phyloP scores from a whole-genome alignment of 2,113 vertebrate genomes.

The Chaetura pelagica region DNA sequence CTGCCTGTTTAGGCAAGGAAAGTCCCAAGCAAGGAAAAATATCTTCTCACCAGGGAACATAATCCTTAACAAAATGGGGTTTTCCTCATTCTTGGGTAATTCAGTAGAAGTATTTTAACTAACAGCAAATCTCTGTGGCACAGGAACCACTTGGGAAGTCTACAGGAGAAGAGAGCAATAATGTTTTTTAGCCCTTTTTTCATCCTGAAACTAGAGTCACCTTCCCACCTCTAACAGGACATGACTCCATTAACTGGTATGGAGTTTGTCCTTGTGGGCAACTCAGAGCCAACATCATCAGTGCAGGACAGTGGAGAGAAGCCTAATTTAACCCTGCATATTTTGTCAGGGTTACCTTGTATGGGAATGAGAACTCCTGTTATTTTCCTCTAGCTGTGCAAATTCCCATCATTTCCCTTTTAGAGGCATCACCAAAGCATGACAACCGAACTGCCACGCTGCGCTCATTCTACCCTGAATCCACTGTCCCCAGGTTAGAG shows the following conservation, averaged over 20 bases:
- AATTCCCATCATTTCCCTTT: neutral
- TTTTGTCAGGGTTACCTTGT: neutral
- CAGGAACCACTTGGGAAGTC: neutral
- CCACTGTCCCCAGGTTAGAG: neutral
- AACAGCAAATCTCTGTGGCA: neutral
- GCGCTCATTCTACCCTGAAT: neutral
- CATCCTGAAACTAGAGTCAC: neutral
- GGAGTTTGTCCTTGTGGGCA: neutral
- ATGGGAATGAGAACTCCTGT: neutral
- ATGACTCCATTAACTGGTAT: neutral
- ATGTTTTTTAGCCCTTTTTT: neutral
- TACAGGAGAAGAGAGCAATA: neutral
- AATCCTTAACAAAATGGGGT: neutral
- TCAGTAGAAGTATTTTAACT: neutral
- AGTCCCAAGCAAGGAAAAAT: neutral
- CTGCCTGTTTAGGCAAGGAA: neutral
- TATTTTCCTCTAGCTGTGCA: neutral
- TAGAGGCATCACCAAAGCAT: neutral
- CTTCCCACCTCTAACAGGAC: neutral
- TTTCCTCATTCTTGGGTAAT: neutral
- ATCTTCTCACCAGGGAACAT: neutral
- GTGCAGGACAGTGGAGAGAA: neutral
- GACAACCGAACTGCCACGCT: neutral
- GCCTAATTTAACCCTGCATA: neutral
- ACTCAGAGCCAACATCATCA: neutral